Conservation (phyloP, 2,888 invertebrate genomes). For the Epirrhoe alternata region DNA sequence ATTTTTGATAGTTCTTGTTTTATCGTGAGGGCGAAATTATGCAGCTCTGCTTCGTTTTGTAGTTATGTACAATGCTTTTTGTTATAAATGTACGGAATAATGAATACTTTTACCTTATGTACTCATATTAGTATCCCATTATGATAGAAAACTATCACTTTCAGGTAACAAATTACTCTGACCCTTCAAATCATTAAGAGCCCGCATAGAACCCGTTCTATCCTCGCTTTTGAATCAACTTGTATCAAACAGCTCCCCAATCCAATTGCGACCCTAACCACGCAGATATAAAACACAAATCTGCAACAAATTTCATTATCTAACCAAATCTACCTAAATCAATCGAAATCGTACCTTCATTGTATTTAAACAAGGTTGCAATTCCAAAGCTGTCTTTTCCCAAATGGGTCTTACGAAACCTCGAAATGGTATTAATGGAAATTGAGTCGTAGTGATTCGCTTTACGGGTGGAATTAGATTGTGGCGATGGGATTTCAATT, state of each 20-base stretch:
- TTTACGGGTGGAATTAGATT: conserved; percentile 22
- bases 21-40: too few species aligned
- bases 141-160: neutral
- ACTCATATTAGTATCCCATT: neutral
- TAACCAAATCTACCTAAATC: neutral
- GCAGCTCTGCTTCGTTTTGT: too few species aligned
- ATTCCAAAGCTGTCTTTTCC: conserved; percentile 4
- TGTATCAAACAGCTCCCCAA: conserved; percentile 20
- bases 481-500: conserved; percentile 29
- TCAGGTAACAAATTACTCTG: conserved; percentile 7
- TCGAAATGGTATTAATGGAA: conserved; percentile 11
- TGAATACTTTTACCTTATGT: too few species aligned
- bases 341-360: conserved; percentile 14
- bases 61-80: too few species aligned
- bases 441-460: conserved; percentile 24
- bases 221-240: conserved; percentile 17
- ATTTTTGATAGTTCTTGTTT: too few species aligned
- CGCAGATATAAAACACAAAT: conserved; percentile 20
- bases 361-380: conserved; percentile 9
- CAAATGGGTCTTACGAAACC: conserved; percentile 10
- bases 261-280: conserved; percentile 19
- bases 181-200: conserved; percentile 19
- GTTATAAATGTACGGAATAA: too few species aligned
- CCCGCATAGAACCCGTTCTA: conserved; percentile 13
- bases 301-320: conserved; percentile 25